Evolutionary conservation across 2,113 vertebrate species (phyloP).

Genomic region (Rutilus rutilus): DNA sequence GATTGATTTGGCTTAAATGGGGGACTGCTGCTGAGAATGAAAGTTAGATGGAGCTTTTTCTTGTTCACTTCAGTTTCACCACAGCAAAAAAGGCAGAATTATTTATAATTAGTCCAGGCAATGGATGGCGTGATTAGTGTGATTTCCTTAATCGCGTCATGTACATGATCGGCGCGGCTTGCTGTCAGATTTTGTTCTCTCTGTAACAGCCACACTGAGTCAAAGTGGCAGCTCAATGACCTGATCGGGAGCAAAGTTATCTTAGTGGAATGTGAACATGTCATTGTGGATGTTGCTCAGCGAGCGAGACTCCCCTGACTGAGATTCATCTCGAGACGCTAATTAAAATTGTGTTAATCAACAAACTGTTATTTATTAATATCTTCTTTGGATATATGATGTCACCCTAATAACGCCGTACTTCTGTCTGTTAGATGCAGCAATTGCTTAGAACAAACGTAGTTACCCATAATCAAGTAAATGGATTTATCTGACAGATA

Average conservation of each 20-base stretch:
- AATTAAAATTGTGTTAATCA: constrained; percentile 16
- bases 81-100: neutral
- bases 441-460: neutral
- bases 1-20: neutral
- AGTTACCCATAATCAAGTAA: constrained; percentile 17
- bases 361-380: neutral
- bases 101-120: neutral
- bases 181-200: constrained; percentile 24
- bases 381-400: neutral
- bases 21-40: neutral
- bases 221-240: constrained; percentile 43
- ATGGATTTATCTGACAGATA: neutral
- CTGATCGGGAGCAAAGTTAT: constrained; percentile 49
- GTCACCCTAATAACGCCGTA: neutral
- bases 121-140: neutral
- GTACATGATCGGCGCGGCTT: neutral
- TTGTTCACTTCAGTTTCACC: neutral
- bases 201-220: constrained; percentile 17
- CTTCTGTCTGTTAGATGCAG: neutral
- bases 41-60: neutral
- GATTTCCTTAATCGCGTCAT: constrained; percentile 36
- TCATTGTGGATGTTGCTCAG: constrained; percentile 44
- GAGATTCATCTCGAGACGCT: constrained; percentile 12
- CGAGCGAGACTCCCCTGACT: constrained; percentile 2
- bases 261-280: constrained; percentile 55